Conservation (phyloP, 2,797 vertebrate species). For the Prionace glauca region DNA sequence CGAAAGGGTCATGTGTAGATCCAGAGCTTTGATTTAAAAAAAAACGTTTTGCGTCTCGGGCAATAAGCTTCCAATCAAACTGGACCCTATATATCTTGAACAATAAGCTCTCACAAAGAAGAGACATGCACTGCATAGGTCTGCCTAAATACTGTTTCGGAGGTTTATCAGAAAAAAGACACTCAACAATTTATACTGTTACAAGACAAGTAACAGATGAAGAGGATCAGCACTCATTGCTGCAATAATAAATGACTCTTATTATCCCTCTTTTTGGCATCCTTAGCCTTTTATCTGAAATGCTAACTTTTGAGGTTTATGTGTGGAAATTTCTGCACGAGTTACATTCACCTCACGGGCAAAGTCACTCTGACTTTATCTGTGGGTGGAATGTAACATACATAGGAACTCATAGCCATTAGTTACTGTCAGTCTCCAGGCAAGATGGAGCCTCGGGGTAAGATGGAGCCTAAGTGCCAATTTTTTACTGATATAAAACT, state of each 20-base stretch:
- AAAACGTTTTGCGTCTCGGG: neutral
- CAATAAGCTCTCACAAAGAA: neutral
- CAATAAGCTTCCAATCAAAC: neutral
- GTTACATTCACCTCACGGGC: neutral
- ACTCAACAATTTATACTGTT: neutral
- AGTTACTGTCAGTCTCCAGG: neutral
- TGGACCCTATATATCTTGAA: neutral
- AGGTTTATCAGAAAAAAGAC: neutral
- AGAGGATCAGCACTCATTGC: neutral
- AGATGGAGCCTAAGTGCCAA: neutral
- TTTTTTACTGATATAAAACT: neutral
- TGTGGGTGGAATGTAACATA: neutral
- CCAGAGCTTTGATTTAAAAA: neutral
- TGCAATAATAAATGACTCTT: neutral
- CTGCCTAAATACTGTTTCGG: neutral
- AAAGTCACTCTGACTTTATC: conserved; percentile 5
- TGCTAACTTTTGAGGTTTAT: neutral
- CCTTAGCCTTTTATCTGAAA: neutral
- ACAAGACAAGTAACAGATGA: neutral
- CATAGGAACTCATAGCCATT: neutral
- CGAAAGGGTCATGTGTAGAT: neutral
- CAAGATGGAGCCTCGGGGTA: neutral
- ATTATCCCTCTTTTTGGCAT: neutral
- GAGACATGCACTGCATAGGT: neutral
- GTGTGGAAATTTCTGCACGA: neutral